A percentile compares a stretch with the other conserved stretches of the same genome.
These are phyloP conservation scores for Sarcophaga rosellei DNA, from an alignment of 2,888 invertebrate genomes.

Conservation along the genomic window DNA sequence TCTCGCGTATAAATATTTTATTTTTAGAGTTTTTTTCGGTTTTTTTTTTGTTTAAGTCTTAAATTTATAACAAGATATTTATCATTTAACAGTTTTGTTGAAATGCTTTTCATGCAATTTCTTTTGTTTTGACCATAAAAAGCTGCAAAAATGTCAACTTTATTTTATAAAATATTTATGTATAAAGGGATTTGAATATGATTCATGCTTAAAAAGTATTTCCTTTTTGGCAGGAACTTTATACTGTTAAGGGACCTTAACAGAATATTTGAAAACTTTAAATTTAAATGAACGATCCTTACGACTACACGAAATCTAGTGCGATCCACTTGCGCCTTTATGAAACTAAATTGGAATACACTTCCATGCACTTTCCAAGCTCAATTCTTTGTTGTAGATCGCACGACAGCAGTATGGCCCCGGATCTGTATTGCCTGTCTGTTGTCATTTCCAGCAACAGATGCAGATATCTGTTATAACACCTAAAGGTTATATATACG, in stretches of 20 bases:
- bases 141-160: slow-evolving; percentile 50
- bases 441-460: too few relatives aligned
- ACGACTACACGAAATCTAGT: too few relatives aligned
- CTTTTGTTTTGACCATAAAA: not conserved
- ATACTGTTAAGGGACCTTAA: not conserved
- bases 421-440: too few relatives aligned
- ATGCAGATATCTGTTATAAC: too few relatives aligned
- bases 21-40: slow-evolving; percentile 1
- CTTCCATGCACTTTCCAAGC: too few relatives aligned
- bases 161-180: not conserved
- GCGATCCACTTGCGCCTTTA: too few relatives aligned
- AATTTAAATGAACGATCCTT: not conserved
- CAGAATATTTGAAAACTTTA: not conserved
- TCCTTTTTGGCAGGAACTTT: not conserved
- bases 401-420: too few relatives aligned
- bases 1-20: slow-evolving; percentile 22
- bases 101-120: slow-evolving; percentile 25
- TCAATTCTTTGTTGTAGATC: too few relatives aligned
- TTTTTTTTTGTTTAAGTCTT: slow-evolving; percentile 36
- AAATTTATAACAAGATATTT: slow-evolving; percentile 61
- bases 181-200: not conserved
- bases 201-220: slow-evolving; percentile 19
- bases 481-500: too few relatives aligned
- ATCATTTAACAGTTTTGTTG: slow-evolving; percentile 66
- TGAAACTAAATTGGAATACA: too few relatives aligned